phyloP scores from a whole-genome alignment of 2,888 invertebrate genomes.

The Anticlea derivata region DNA sequence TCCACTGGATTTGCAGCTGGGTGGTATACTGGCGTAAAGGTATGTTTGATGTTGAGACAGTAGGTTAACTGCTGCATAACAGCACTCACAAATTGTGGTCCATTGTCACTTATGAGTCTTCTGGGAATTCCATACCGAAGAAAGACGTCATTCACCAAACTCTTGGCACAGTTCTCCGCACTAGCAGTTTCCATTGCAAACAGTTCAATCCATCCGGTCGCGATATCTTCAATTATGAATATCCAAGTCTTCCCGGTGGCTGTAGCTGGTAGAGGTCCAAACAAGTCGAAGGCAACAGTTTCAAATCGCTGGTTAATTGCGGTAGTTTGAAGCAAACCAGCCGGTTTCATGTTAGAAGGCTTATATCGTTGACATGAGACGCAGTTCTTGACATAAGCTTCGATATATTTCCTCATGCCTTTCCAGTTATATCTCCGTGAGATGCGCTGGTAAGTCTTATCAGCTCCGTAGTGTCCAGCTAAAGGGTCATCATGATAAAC shows the following conservation, averaged over 20 bases:
- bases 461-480: conserved; percentile 27
- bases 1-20: conserved; percentile 35
- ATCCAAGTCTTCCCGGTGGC: conserved; percentile 30
- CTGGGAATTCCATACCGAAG: conserved; percentile 50
- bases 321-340: conserved; percentile 4
- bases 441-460: conserved; percentile 16
- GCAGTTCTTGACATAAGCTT: conserved; percentile 40
- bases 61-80: conserved; percentile 48
- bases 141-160: conserved; percentile 49
- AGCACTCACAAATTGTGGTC: conserved; percentile 47
- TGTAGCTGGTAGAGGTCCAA: conserved; percentile 2
- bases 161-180: conserved; percentile 42
- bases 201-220: conserved; percentile 39
- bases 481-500: conserved; percentile 21
- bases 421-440: conserved; percentile 22
- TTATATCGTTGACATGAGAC: conserved; percentile 4
- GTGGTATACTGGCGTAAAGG: conserved; percentile 44
- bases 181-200: conserved; percentile 37
- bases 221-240: conserved; percentile 37
- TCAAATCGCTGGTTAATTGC: conserved; percentile 1
- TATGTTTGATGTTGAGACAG: conserved; percentile 41
- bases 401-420: conserved; percentile 26
- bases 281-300: conserved; percentile 4
- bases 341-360: conserved; percentile 3
- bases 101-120: conserved; percentile 50